Evolutionary conservation across 2,888 invertebrate species (phyloP), one percentile per base, ranked within the genome.

Genomic region (Eumacrocentrus americanus): DNA sequence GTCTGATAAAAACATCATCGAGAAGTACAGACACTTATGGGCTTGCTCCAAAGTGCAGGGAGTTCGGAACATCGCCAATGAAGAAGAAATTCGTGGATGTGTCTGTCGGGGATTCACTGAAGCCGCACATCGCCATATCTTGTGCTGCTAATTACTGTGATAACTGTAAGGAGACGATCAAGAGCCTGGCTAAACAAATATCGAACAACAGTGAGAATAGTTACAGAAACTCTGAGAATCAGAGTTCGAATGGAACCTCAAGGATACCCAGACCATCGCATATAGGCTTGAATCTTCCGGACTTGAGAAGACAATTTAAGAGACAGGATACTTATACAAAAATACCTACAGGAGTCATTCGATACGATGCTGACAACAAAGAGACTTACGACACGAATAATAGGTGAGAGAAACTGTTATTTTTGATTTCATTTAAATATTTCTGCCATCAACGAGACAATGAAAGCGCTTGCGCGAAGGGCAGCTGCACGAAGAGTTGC

Each of bases 131-230:
- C 42, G 81, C 81, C 0, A 83, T 83, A 25, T 80, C 83, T 11
- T 82, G 84, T 66, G 82, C 84, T 38, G 83, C 82, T 22, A 84
- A 84, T 67, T 84, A 84, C 67, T 87, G 87, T 80, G 87, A 87
- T 73, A 86, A 86, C 63, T 87, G 87, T 72, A 85, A 85, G 70
- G 84, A 84, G 67, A 83, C 83, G 37, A 85, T 85, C 9, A 84
- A 83, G 61, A 81, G 81, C 61, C 77, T 86, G 64, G 85, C 85
- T 11, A 83, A 83, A 65, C 75, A 77, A 29, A 76, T 78, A 11
- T 70, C 70, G 3, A 75, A 71, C 12, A 75, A 71, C 37, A 67
- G 66, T 1, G 74, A 76, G 25, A 70, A 68, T 44, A 65, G 65
- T 57, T 69, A 71, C 65, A 71, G 68, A 38, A 72, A 70, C 47